These are phyloP conservation scores for Pangasius macronema DNA, from an alignment of 2,797 vertebrate genomes.

Conservation along the genomic window DNA sequence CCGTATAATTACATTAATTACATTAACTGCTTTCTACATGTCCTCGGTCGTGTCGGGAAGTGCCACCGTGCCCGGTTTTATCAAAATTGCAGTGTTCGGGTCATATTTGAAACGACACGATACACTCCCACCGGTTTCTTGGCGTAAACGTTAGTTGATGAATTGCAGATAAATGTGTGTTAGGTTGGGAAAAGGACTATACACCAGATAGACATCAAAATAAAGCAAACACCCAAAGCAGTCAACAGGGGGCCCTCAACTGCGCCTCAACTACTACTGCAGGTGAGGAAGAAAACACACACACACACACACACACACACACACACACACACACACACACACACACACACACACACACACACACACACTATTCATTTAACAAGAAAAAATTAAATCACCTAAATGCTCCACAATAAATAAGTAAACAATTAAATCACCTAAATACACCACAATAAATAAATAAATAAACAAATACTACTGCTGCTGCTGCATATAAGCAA, in stretches of 20 bases:
- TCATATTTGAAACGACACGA: not conserved
- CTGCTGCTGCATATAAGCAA: not conserved
- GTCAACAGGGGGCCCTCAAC: constrained; percentile 53
- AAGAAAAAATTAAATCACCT: not conserved
- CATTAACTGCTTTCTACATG: not conserved
- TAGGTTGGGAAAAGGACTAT: not conserved
- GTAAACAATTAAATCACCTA: not conserved
- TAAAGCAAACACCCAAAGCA: constrained; percentile 29
- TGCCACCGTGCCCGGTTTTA: not conserved
- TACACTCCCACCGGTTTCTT: not conserved
- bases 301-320: not conserved
- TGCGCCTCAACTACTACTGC: constrained; percentile 26
- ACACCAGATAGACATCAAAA: not conserved
- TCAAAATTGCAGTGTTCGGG: not conserved
- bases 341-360: constrained; percentile 1
- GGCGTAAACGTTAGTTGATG: not conserved
- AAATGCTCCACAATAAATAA: not conserved
- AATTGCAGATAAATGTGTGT: not conserved
- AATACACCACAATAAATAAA: not conserved
- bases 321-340: not conserved
- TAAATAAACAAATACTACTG: not conserved
- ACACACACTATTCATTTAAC: not conserved
- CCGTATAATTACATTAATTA: not conserved
- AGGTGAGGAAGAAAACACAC: constrained; percentile 26
- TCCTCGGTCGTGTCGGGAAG: not conserved